Evolutionary conservation across 2,888 invertebrate species (phyloP), one percentile per base, ranked within the genome.

Genomic region (Rhagonycha lutea): DNA sequence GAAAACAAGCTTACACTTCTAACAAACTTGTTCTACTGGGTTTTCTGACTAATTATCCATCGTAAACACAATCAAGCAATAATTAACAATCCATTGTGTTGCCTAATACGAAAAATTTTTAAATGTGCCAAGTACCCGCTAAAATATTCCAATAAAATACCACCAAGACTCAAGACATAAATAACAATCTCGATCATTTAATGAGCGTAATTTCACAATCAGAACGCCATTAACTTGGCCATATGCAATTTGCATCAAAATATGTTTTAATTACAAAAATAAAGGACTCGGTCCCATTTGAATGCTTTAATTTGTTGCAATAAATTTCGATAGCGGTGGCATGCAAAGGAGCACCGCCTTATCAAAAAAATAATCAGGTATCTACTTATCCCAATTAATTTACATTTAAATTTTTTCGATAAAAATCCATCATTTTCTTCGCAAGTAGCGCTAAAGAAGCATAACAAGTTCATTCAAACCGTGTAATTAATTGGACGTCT

Each of bases 1-100:
- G 70, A 65, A 62, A 60, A 70, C 74, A 47, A 70, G 74, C 70
- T 74, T 70, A 61, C 69, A 73, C 73, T 73, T 69, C 62, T 70
- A 74, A 70, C 74, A 74, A 74, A 74, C 74, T 70, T 14, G 74
- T 74, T 70, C 29, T 70, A 29, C 69, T 63, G 28, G 61, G 47
- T 69, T 60, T 72, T 62, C 60, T 69, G 61, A 75, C 72, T 75
- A 75, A 75, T 72, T 75, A 61, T 60, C 28, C 23, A 69, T 72
- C 75, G 75, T 72, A 69, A 75, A 72, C 28, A 70, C 75, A 69
- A 75, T 72, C 69, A 65, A 61, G 8, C 62, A 61, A 75, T 63
- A 75, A 75, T 72, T 75, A 75, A 75, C 75, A 14, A 26, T 24
- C 72, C 26, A 75, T 75, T 75, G 71, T 75, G 47, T 14, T 70